Conservation (phyloP, 2,113 vertebrate species). For the Ammospiza caudacuta region DNA sequence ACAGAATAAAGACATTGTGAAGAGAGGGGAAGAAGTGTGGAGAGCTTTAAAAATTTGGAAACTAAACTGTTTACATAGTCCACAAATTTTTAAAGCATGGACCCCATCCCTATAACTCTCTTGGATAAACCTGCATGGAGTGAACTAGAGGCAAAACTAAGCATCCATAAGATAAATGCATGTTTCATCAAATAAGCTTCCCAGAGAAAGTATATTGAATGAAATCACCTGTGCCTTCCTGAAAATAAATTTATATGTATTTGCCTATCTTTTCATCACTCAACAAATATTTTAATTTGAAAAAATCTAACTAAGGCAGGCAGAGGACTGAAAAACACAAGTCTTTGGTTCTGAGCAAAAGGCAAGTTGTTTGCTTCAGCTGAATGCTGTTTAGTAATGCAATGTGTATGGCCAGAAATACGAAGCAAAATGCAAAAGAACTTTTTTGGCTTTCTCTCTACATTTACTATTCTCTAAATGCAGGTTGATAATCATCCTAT, state of each 20-base stretch:
- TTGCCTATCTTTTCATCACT: neutral
- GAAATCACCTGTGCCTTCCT: neutral
- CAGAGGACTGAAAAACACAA: neutral
- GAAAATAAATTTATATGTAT: neutral
- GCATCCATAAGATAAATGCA: neutral
- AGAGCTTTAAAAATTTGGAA: neutral
- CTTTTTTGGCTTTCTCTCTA: neutral
- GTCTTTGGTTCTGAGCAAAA: neutral
- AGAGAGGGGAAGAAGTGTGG: neutral
- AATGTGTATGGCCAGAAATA: neutral
- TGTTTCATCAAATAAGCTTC: neutral
- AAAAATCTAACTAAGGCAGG: neutral
- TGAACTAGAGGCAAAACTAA: neutral
- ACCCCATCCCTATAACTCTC: neutral
- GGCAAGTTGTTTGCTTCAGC: neutral
- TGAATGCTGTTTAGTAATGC: neutral
- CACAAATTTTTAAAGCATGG: neutral
- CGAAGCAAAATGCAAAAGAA: neutral
- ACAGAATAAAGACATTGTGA: neutral
- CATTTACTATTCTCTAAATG: neutral
- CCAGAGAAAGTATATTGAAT: neutral
- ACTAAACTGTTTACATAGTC: neutral
- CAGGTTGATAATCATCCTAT: neutral
- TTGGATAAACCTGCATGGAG: neutral
- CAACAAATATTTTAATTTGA: neutral